Conservation (phyloP, 2,888 invertebrate species). For the Tenthredo distinguenda region DNA sequence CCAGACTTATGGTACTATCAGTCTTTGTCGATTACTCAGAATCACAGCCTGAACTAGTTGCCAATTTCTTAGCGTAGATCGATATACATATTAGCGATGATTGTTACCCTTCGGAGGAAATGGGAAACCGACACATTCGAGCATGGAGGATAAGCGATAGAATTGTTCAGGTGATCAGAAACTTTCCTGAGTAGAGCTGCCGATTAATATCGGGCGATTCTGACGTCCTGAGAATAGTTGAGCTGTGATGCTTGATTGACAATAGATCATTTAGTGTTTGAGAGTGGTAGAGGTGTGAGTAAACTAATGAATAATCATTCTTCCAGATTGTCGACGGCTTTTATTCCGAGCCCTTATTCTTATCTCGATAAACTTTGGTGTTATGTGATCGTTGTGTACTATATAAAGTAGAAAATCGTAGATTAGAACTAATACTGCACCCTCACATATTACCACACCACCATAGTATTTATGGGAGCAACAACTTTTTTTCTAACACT, state of each 20-base stretch:
- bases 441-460: constrained; percentile 74
- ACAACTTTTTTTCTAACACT: constrained; percentile 75
- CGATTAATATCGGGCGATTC: neutral
- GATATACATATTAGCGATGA: neutral
- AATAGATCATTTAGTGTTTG: constrained; percentile 20
- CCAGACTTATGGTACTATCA: neutral
- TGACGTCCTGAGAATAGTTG: neutral
- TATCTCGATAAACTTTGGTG: neutral
- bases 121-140: neutral
- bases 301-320: constrained; percentile 13
- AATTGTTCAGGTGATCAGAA: neutral
- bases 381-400: constrained; percentile 38
- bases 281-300: neutral
- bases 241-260: neutral
- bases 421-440: constrained; percentile 64
- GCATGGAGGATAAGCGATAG: constrained; percentile 2
- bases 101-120: neutral
- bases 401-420: constrained; percentile 19
- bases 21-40: neutral
- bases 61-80: constrained; percentile 9
- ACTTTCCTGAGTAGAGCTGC: neutral
- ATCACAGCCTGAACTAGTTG: constrained; percentile 24
- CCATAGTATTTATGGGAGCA: constrained; percentile 79
- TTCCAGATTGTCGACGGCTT: constrained; percentile 4
- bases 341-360: neutral